These are phyloP conservation scores for Platysteira castanea DNA, from an alignment of 2,113 vertebrate genomes.

Conservation along the genomic window DNA sequence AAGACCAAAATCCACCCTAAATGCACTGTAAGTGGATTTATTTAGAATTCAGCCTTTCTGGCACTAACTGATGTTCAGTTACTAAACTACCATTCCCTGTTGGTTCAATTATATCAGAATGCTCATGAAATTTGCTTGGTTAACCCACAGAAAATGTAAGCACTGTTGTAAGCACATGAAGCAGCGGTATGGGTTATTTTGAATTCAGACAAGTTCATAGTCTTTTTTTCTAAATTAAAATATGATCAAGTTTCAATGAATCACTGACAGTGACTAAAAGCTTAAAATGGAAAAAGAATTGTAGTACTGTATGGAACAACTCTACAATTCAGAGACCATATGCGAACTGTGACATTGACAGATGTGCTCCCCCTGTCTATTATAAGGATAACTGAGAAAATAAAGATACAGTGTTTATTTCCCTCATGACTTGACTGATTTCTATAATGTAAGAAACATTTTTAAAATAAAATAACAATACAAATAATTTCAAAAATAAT, in stretches of 20 bases:
- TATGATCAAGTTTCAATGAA: constrained; percentile 10
- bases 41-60: constrained; percentile 43
- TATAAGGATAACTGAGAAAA: constrained; percentile 30
- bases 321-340: constrained; percentile 52
- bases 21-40: background rate
- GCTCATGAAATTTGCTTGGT: constrained; percentile 52
- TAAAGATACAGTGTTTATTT: constrained; percentile 1
- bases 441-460: background rate
- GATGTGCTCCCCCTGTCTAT: constrained; percentile 34
- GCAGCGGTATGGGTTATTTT: background rate
- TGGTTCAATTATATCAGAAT: constrained; percentile 33
- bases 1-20: background rate
- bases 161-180: constrained; percentile 22
- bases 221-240: constrained; percentile 38
- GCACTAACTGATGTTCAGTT: constrained; percentile 2
- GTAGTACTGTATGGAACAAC: constrained; percentile 4
- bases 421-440: background rate
- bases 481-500: background rate
- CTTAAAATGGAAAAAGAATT: constrained; percentile 21
- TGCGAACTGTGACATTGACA: constrained; percentile 53
- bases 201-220: background rate
- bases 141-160: constrained; percentile 37
- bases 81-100: constrained; percentile 1
- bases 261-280: constrained; percentile 31
- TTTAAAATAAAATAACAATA: background rate